Evolutionary conservation across 2,797 vertebrate species (phyloP).

Genomic region (Tangara arthus): DNA sequence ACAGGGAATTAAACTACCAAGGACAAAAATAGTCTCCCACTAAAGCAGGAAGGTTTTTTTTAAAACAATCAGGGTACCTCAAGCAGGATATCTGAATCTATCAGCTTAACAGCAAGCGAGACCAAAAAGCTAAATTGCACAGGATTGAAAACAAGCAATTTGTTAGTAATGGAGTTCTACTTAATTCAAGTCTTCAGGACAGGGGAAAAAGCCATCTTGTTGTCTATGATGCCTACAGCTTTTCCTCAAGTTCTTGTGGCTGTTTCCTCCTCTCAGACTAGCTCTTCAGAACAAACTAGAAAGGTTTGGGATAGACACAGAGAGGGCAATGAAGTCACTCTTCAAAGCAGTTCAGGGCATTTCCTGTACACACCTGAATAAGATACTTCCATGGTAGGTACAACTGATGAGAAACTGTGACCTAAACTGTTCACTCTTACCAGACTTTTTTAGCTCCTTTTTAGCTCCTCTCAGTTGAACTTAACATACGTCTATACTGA

Average conservation of each 20-base stretch:
- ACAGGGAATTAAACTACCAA: not conserved
- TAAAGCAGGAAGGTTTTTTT: not conserved
- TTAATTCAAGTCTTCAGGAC: not conserved
- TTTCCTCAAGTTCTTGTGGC: not conserved
- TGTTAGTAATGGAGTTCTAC: not conserved
- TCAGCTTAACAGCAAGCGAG: not conserved
- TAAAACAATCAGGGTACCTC: not conserved
- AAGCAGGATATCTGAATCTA: not conserved
- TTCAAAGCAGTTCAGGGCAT: not conserved
- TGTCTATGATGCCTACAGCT: not conserved
- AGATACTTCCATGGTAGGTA: not conserved
- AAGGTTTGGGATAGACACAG: not conserved
- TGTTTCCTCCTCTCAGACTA: not conserved
- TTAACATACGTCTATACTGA: not conserved
- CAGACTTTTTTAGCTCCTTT: not conserved
- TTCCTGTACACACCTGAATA: not conserved
- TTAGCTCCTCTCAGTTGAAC: not conserved
- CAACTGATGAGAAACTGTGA: not conserved
- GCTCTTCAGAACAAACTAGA: not conserved
- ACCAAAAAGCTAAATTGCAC: not conserved
- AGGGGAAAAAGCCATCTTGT: not conserved
- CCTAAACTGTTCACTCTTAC: not conserved
- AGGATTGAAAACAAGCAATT: not conserved
- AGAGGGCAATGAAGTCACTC: not conserved
- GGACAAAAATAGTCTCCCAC: not conserved